phyloP scores from a whole-genome alignment of 1,140 invertebrate genomes.

The Acyrthosiphon pisum region DNA sequence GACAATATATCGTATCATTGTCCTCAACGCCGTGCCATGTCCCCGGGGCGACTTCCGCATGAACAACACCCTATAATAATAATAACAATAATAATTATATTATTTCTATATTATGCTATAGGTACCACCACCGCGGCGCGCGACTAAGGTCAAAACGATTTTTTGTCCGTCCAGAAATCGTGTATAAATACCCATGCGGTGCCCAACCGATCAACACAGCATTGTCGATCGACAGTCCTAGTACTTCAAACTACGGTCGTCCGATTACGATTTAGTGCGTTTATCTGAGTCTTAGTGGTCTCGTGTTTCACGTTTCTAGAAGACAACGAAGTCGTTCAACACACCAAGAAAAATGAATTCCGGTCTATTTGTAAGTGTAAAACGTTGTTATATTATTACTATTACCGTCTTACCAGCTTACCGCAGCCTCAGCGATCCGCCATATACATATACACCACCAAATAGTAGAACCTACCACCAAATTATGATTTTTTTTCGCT shows the following conservation, averaged over 20 bases:
- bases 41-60: constrained; percentile 32
- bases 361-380: background rate
- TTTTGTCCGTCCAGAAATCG: background rate
- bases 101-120: background rate
- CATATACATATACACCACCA: too few relatives aligned
- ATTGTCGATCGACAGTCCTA: constrained; percentile 19
- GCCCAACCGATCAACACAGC: background rate
- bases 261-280: background rate
- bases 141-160: constrained; percentile 20
- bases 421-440: too few relatives aligned
- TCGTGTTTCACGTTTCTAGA: constrained; percentile 23
- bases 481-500: too few relatives aligned
- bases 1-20: background rate
- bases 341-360: background rate
- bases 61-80: background rate
- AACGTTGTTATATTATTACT: background rate
- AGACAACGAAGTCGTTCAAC: constrained; percentile 1
- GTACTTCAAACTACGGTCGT: background rate
- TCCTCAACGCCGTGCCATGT: background rate
- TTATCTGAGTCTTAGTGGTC: constrained; percentile 30
- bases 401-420: too few relatives aligned
- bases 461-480: too few relatives aligned
- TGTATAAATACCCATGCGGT: constrained; percentile 16
- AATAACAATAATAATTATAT: background rate
- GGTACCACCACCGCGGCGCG: background rate